Base-by-base conservation (phyloP, 2,888 invertebrate genomes). In the Hypercompe scribonia region DNA sequence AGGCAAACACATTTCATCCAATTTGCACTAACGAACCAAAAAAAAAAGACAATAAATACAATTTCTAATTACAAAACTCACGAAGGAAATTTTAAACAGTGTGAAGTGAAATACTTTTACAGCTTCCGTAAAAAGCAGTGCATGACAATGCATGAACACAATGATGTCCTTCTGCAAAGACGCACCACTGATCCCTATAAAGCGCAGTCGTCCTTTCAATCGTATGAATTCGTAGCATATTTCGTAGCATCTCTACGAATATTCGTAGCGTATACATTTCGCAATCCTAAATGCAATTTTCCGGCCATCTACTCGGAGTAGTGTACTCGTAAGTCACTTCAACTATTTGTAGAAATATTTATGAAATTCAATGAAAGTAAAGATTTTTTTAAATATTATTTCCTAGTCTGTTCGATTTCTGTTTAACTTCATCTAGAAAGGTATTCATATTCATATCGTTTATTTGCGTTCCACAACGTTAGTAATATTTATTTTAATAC, bases 231-330 rank as follows among this genome's bases (percentile, higher is more conserved):
- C 61, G 28, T 36, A 36, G 10, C 46, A 46, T 36, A 3, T 34
- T 64, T 66, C 46, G 70, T 73, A 73, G 73, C 39, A n/a, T 10
- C 10, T 18, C 72, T 69, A 73, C 72, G 69, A 58, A 54, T 42
- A 28, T 33, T 68, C 65, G 68, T 73, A 73, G 72, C 69, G 7
- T 18, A 39, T 69, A 15, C 15, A 50, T 1, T 18, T 34, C 50
- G 31, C 18, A 31, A 50, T 3, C 13, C 21, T 46, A 18, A 24
- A 50, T 28, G 33, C 21, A 50, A 31, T 68, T 34, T 58, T 42
- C 65, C 13, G 31, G 34, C 28, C 10, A 46, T n/a, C 58, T 61
- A 61, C 58, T 61, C 15, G 28, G 5, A 61, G 28, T 13, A 18
- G 28, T 18, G 24, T 50, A 24, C 24, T 50, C 24, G 31, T 31